Conservation (phyloP, 1,140 invertebrate genomes). For the Danaus plexippus region DNA sequence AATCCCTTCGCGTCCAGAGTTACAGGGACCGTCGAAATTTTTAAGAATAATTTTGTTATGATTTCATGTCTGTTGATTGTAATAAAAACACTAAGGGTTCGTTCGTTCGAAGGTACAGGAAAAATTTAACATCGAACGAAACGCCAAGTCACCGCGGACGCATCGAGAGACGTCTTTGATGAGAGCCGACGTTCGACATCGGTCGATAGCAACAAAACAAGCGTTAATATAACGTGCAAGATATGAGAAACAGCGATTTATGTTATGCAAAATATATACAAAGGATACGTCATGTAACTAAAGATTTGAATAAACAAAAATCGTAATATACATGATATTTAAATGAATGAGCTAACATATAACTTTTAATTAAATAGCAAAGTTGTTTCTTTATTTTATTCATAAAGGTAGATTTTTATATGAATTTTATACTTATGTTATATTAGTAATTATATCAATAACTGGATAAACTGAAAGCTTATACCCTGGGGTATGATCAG, state of each 20-base stretch:
- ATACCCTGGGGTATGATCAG: constrained; percentile 30
- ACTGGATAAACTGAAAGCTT: constrained; percentile 9
- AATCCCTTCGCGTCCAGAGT: too few species aligned
- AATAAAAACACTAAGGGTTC: constrained; percentile 22
- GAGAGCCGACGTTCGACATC: constrained; percentile 63
- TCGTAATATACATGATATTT: too few species aligned
- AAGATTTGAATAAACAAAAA: too few species aligned
- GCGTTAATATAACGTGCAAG: constrained; percentile 21
- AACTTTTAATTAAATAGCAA: too few species aligned
- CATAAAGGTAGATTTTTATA: too few species aligned
- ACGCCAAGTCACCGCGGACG: constrained; percentile 59
- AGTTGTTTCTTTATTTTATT: too few species aligned
- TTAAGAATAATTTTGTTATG: constrained; percentile 20
- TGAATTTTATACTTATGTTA: too few species aligned
- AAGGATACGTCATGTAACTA: too few species aligned
- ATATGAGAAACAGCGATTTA: constrained; percentile 24
- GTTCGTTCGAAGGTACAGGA: constrained; percentile 33
- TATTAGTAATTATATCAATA: too few species aligned
- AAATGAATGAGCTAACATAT: too few species aligned
- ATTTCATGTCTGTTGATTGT: constrained; percentile 19
- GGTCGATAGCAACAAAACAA: constrained; percentile 63
- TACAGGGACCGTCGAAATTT: too few species aligned
- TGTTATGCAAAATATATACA: too few species aligned
- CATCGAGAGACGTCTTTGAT: constrained; percentile 54
- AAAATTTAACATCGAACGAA: constrained; percentile 49